Evolutionary conservation across 2,797 vertebrate species (phyloP).

Genomic region (Pseudochaenichthys georgianus): DNA sequence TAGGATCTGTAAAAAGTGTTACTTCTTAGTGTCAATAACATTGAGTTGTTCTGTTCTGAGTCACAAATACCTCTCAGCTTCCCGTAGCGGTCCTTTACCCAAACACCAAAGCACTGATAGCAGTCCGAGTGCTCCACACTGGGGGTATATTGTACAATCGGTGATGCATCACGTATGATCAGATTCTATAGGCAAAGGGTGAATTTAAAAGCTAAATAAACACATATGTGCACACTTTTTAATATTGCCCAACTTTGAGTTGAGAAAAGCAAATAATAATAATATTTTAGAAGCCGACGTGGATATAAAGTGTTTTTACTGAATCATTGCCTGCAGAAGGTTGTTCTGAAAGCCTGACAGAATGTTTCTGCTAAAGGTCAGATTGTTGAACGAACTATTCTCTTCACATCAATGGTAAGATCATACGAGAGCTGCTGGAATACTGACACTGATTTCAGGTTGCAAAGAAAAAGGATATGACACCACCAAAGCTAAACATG

Average conservation of each 20-base stretch:
- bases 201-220: neutral
- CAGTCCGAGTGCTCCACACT: neutral
- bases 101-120: neutral
- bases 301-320: neutral
- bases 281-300: neutral
- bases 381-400: neutral
- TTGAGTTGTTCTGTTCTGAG: too few species aligned
- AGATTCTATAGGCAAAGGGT: neutral
- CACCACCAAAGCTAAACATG: neutral
- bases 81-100: too few species aligned
- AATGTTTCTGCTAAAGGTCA: neutral
- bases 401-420: constrained; percentile 3
- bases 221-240: neutral
- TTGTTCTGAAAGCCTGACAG: neutral
- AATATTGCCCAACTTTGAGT: neutral
- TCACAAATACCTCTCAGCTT: too few species aligned
- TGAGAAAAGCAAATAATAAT: neutral
- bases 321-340: neutral
- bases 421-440: neutral
- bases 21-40: neutral
- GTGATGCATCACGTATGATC: neutral
- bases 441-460: neutral
- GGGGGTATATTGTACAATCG: neutral
- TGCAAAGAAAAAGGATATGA: neutral
- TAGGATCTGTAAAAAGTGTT: neutral